Conservation (phyloP, 2,888 invertebrate species). For the Drosophila kuntzei region DNA sequence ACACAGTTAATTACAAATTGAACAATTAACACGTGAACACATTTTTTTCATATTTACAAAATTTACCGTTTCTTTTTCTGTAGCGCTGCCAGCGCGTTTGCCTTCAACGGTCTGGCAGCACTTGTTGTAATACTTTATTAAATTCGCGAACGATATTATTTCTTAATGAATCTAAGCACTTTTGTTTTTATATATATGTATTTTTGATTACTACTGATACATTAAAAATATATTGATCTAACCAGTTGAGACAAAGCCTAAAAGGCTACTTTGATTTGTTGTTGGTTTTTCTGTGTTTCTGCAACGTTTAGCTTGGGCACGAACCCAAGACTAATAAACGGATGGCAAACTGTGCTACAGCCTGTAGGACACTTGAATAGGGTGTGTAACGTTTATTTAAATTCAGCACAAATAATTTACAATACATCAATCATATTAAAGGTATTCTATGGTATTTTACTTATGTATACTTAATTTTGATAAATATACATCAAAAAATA, state of each 20-base stretch:
- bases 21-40: slow-evolving; percentile 54
- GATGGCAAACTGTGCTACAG: background rate
- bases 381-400: background rate
- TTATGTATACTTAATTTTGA: too few relatives aligned
- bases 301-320: slow-evolving; percentile 13
- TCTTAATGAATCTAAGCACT: background rate
- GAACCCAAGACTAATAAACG: slow-evolving; percentile 7
- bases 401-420: background rate
- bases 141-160: background rate
- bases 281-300: background rate
- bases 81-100: slow-evolving; percentile 29
- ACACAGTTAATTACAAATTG: slow-evolving; percentile 18
- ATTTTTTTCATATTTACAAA: slow-evolving; percentile 33
- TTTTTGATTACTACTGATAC: background rate
- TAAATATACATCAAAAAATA: too few relatives aligned
- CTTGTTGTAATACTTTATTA: background rate
- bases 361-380: background rate
- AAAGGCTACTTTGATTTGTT: slow-evolving; percentile 24
- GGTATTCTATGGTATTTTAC: too few relatives aligned
- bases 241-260: slow-evolving; percentile 1
- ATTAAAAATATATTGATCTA: background rate
- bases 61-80: slow-evolving; percentile 50
- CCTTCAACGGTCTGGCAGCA: slow-evolving; percentile 26
- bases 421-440: too few relatives aligned
- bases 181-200: background rate